These are phyloP conservation scores for Gadopsis bispinosus DNA, from an alignment of 2,797 vertebrate genomes.

Conservation along the genomic window DNA sequence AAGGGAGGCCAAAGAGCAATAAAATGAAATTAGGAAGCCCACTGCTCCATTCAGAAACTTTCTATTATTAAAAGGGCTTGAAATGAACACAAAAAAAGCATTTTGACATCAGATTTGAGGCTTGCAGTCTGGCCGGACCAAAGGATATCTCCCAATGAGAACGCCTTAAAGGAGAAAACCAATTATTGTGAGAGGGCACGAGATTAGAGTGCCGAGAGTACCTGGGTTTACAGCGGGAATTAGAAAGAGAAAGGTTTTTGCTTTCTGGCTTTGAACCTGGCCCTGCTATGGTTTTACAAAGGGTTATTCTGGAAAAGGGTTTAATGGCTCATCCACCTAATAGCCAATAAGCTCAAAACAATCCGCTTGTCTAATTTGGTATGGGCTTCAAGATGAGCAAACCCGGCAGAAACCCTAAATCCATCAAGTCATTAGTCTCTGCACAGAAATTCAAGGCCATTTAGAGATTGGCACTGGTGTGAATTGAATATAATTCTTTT, in stretches of 20 bases:
- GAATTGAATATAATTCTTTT: conserved; percentile 32
- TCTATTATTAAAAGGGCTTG: conserved; percentile 39
- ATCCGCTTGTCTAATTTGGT: conserved; percentile 71
- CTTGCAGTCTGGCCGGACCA: conserved; percentile 43
- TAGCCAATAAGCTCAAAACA: conserved; percentile 75
- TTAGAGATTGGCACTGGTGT: conserved; percentile 18
- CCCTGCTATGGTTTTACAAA: conserved; percentile 46
- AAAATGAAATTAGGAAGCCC: conserved; percentile 52
- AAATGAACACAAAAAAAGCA: conserved; percentile 64
- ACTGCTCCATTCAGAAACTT: conserved; percentile 2
- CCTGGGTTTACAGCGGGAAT: conserved; percentile 70
- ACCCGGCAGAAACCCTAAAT: conserved; percentile 46
- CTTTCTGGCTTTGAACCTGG: conserved; percentile 68
- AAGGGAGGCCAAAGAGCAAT: conserved; percentile 37
- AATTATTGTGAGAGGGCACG: conserved; percentile 76
- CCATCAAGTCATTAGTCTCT: conserved; percentile 41
- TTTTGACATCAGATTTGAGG: conserved; percentile 60
- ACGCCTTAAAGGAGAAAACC: conserved; percentile 77
- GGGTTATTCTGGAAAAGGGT: conserved; percentile 59
- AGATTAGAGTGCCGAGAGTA: conserved; percentile 78
- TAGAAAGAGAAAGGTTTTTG: conserved; percentile 68
- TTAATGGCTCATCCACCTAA: conserved; percentile 78
- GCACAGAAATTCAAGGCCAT: conserved; percentile 24
- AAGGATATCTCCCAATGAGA: conserved; percentile 69
- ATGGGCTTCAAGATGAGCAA: conserved; percentile 43